A percentile compares a stretch with the other conserved stretches of the same genome.
phyloP scores from a whole-genome alignment of 2,113 vertebrate species.

The Pterophyllum scalare region DNA sequence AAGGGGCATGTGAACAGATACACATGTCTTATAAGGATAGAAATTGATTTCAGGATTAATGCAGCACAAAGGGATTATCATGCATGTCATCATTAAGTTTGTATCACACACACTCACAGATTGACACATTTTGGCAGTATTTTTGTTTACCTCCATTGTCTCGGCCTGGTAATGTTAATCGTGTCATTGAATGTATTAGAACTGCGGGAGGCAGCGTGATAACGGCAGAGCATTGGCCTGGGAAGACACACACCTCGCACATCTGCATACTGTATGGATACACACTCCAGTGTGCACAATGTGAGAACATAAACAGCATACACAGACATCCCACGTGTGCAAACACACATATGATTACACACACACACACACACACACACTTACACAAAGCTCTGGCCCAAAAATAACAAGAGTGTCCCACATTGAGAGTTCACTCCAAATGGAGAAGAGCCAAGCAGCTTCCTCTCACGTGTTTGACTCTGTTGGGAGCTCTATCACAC shows the following conservation, averaged over 20 bases:
- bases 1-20: neutral
- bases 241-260: neutral
- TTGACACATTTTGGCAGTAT: neutral
- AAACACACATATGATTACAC: neutral
- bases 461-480: constrained; percentile 38
- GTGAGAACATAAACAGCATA: neutral
- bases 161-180: neutral
- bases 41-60: neutral
- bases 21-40: neutral
- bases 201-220: neutral
- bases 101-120: neutral
- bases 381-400: constrained; percentile 25
- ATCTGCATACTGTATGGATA: neutral
- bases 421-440: constrained; percentile 36
- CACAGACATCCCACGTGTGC: neutral
- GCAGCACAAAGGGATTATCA: no score
- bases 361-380: neutral
- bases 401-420: constrained; percentile 60
- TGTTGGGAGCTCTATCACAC: neutral
- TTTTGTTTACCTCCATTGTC: constrained; percentile 14
- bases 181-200: neutral
- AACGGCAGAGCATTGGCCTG: constrained; percentile 34
- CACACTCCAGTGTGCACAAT: neutral
- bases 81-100: neutral
- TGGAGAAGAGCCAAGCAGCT: neutral